Evolutionary conservation across 2,888 invertebrate species (phyloP), one percentile per base, ranked within the genome.

Genomic region (Ornithoptera alexandrae): DNA sequence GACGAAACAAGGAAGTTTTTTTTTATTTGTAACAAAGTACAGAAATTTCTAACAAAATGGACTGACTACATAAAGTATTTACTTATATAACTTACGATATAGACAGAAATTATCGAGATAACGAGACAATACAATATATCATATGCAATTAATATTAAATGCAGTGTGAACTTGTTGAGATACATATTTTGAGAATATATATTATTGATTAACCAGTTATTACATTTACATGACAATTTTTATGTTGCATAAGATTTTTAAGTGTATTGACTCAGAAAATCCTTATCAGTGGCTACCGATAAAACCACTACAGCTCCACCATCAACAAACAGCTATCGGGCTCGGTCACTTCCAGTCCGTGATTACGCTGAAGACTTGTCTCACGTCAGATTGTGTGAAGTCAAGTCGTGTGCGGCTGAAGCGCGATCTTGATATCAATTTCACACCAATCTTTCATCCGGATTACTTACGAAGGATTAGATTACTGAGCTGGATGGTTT

Each of bases 351-450:
- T 53, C 60, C 59, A 60, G 69, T 70, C 63, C 36, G 22, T 60
- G 66, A 70, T 70, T 67, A 67, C 61, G 39, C 61, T 64, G 57
- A 70, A 67, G 64, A 64, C 64, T 64, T 64, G 67, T 46, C 61
- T 36, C 60, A 30, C n/a, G 70, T 70, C 70, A 64, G 24, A 70
- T 67, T 62, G 66, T 59, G 66, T 62, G 39, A 62, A 65, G 18
- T 69, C 66, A 65, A 22, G 62, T 39, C 20, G 22, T 61, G 59
- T 64, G 39, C 59, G 39, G 56, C 46, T 12, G 20, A 20, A 56
- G 60, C 67, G 64, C 46, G 64, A 64, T 67, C 61, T 70, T 67
- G 70, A 67, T 70, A 61, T 67, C 64, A 70, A 67, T 64, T 70
- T 70, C 64, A 70, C 70, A 70, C 70, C 57, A 64, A 67, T 67